Evolutionary conservation across 2,888 invertebrate genomes (phyloP).

Genomic region (Spisula solida): DNA sequence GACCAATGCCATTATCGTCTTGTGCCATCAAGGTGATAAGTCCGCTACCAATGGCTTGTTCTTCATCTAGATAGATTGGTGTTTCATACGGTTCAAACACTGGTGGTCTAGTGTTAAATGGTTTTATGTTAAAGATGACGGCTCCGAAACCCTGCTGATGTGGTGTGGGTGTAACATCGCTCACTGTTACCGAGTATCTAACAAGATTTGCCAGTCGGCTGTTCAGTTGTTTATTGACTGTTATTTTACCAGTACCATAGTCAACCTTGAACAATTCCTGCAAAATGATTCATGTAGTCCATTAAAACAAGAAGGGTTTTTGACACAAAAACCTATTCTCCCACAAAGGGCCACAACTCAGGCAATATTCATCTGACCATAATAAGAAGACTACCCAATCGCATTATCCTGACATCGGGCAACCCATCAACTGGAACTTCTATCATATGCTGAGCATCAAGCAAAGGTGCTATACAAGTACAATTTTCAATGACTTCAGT

Average conservation of each 20-base stretch:
- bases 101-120: slow-evolving; percentile 90
- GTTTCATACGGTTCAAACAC: slow-evolving; percentile 88
- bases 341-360: too few relatives aligned
- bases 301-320: too few relatives aligned
- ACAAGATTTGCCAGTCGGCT: slow-evolving; percentile 94
- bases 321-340: too few relatives aligned
- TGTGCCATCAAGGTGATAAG: slow-evolving; percentile 82
- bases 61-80: slow-evolving; percentile 78
- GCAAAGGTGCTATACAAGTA: too few relatives aligned
- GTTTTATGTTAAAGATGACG: slow-evolving; percentile 90
- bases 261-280: slow-evolving; percentile 93
- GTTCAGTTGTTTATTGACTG: slow-evolving; percentile 91
- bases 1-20: slow-evolving; percentile 81
- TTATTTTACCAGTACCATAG: slow-evolving; percentile 92
- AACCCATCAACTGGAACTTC: too few relatives aligned
- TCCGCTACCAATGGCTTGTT: slow-evolving; percentile 77
- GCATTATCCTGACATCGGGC: too few relatives aligned
- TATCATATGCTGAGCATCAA: too few relatives aligned
- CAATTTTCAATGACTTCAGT: too few relatives aligned
- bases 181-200: slow-evolving; percentile 93
- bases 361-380: too few relatives aligned
- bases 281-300: slow-evolving; percentile 30
- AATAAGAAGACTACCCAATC: too few relatives aligned
- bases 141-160: slow-evolving; percentile 88
- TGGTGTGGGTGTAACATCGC: slow-evolving; percentile 93